Base-by-base conservation (phyloP, 2,113 vertebrate species). In the Numenius arquata region DNA sequence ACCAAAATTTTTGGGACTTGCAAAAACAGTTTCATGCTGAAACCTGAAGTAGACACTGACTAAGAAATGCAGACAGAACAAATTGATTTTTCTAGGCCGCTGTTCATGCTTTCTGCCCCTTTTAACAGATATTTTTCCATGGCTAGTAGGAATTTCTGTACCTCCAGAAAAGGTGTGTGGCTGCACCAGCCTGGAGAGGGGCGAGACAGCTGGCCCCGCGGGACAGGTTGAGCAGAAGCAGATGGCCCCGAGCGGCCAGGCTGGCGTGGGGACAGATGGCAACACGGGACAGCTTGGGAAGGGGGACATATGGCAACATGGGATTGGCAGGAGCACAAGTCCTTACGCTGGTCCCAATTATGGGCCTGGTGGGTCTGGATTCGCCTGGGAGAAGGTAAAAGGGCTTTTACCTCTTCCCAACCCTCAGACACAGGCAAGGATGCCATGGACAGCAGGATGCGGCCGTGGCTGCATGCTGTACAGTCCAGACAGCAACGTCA, bases 271-370 rank as follows among this genome's bases (percentile, higher is more conserved):
- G 93, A 97, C 96, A 97, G 96, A 97, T 97, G 96, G 96, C 89
- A 85, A 97, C 95, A 96, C 0, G 93, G 94, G 89, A 88, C 58
- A 73, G 84, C 93, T 93, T 3, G 0, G 89, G 66, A 89, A 93
- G 66, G 50, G 77, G 81, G 77, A 96, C 96, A 97, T 97, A 97
- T 97, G 96, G 96, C 93, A 87, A 96, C 95, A 96, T 20, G 67
- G 81, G 81, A 89, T 91, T 95, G 95, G 93, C 94, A 91, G 66
- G 78, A 94, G 71, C 74, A 53, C 87, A 73, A 21, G 62, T 85
- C 91, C 73, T 73, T 96, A 58, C 13, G 0, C 70, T 76, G 81
- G 85, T 62, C 91, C 87, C 70, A 94, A 93, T 97, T 97, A 96
- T 2, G 2, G 74, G 70, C 66, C 81, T 91, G 52, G 62, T 43